phyloP scores from a whole-genome alignment of 2,113 vertebrate genomes.

The Hemichromis elongatus region DNA sequence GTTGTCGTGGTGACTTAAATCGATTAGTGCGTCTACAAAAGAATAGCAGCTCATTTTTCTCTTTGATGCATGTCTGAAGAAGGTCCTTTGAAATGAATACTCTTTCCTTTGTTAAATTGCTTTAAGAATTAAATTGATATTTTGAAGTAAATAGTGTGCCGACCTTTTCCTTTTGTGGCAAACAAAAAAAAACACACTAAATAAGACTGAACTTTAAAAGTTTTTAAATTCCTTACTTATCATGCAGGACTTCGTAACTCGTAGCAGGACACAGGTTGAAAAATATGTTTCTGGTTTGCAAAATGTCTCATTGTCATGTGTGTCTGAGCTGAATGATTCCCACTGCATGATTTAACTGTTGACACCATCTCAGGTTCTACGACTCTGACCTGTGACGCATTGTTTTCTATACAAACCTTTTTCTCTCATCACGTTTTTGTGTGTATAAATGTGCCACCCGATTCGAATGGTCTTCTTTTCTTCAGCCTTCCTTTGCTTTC shows the following conservation, averaged over 20 bases:
- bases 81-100: neutral
- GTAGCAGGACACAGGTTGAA: neutral
- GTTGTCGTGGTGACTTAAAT: neutral
- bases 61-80: neutral
- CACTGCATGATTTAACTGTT: conserved; percentile 34
- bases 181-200: neutral
- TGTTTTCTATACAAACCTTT: neutral
- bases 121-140: neutral
- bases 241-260: neutral
- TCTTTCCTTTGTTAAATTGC: neutral
- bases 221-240: too few species aligned
- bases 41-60: neutral
- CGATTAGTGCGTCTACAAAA: neutral
- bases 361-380: conserved; percentile 32
- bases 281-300: neutral
- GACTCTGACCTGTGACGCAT: conserved; percentile 38
- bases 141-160: neutral
- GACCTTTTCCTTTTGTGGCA: neutral
- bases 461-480: conserved; percentile 26
- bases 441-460: neutral
- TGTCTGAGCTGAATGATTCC: conserved; percentile 26
- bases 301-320: neutral
- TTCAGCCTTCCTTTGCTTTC: conserved; percentile 76
- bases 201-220: neutral
- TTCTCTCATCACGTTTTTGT: neutral